Evolutionary conservation across 2,113 vertebrate genomes (phyloP).

Genomic region (Spea multiplicata): DNA sequence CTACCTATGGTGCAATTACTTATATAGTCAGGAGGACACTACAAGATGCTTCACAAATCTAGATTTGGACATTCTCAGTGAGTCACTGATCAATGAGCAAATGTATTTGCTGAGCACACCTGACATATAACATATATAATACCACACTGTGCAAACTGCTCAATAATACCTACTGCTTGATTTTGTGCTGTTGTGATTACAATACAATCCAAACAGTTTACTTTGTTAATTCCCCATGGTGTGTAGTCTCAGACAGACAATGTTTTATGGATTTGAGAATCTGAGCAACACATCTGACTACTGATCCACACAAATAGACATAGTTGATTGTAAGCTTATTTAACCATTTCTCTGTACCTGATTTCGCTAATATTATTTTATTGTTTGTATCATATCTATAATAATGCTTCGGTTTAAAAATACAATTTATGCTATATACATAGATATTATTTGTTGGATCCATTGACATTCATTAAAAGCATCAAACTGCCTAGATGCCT

Average conservation of each 20-base stretch:
- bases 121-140: not conserved
- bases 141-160: not conserved
- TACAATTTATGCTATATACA: too few species aligned
- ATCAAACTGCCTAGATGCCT: too few species aligned
- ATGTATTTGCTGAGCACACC: not conserved
- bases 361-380: too few species aligned
- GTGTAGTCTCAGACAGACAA: not conserved
- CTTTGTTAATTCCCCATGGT: not conserved
- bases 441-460: too few species aligned
- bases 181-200: not conserved
- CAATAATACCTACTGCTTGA: not conserved
- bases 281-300: not conserved
- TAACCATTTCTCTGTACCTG: too few species aligned
- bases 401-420: too few species aligned
- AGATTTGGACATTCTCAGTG: not conserved
- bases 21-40: too few species aligned
- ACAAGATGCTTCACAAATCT: too few species aligned
- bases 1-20: too few species aligned
- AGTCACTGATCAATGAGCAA: not conserved
- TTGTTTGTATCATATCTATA: too few species aligned
- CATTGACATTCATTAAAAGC: too few species aligned
- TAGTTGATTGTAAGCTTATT: too few species aligned
- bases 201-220: not conserved
- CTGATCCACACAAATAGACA: not conserved
- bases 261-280: not conserved